Evolutionary conservation across 2,888 invertebrate species (phyloP).

Genomic region (Silvanus unidentatus): DNA sequence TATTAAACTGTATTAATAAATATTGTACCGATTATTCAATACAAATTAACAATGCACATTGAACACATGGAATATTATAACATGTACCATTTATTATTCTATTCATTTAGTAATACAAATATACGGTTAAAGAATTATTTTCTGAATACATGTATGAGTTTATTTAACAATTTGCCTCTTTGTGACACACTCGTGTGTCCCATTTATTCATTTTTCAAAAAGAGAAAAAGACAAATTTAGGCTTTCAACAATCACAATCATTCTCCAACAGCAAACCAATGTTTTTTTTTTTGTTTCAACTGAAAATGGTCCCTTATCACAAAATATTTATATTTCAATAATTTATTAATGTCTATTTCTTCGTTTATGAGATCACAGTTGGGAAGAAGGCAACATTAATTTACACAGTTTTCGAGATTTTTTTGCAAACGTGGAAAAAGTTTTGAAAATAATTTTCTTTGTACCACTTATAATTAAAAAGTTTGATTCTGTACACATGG

Average conservation of each 20-base stretch:
- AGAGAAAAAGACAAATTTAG: background rate
- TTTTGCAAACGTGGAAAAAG: background rate
- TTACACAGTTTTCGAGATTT: background rate
- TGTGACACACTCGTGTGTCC: no score
- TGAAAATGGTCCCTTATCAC: slow-evolving; percentile 39
- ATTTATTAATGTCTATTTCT: slow-evolving; percentile 28
- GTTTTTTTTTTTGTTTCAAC: slow-evolving; percentile 6
- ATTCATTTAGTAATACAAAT: no score
- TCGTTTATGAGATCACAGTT: slow-evolving; percentile 42
- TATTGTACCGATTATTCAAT: no score
- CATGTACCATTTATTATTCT: no score
- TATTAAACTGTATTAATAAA: no score
- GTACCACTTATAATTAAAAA: no score
- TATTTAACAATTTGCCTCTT: no score
- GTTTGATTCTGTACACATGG: no score
- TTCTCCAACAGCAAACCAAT: slow-evolving; percentile 18
- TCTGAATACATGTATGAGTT: no score
- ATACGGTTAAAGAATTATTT: no score
- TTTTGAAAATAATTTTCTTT: no score
- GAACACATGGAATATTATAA: slow-evolving; percentile 25
- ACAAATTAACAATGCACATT: slow-evolving; percentile 29
- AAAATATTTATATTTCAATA: slow-evolving; percentile 25
- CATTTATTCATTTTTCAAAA: no score
- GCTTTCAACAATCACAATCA: slow-evolving; percentile 15
- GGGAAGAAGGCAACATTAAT: slow-evolving; percentile 43